These are phyloP conservation scores for Rhinophrynus dorsalis DNA, from an alignment of 2,797 vertebrate genomes.

Conservation along the genomic window DNA sequence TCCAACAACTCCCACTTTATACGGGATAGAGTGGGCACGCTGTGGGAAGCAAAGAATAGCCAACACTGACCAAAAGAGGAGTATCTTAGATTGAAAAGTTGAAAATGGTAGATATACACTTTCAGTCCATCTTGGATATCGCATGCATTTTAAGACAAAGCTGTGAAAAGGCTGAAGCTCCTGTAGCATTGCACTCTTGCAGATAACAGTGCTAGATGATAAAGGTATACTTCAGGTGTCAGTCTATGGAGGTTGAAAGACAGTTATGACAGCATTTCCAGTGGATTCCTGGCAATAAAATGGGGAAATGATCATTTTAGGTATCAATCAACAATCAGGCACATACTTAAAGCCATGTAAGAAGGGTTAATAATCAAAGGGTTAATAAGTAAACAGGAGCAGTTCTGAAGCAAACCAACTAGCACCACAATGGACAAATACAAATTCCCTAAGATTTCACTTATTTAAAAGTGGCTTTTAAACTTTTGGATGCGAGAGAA, in stretches of 20 bases:
- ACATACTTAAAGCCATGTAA: no score
- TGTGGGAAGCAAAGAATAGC: slow-evolving; percentile 48
- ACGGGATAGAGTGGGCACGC: slow-evolving; percentile 55
- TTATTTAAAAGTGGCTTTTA: no score
- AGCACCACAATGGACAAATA: no score
- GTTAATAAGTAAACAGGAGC: no score
- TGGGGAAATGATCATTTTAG: neutral
- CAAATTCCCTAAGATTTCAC: no score
- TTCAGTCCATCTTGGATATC: slow-evolving; percentile 51
- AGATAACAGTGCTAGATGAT: slow-evolving; percentile 39
- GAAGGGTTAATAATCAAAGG: no score
- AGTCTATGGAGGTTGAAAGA: neutral
- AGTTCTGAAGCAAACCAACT: no score
- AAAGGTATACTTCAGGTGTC: slow-evolving; percentile 25
- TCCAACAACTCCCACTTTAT: slow-evolving; percentile 81
- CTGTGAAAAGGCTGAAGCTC: slow-evolving; percentile 55
- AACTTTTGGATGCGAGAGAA: no score
- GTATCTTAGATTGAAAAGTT: slow-evolving; percentile 27
- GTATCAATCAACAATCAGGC: no score
- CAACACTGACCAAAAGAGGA: slow-evolving; percentile 57
- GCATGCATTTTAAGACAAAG: slow-evolving; percentile 55
- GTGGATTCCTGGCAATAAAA: slow-evolving; percentile 15
- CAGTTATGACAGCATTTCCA: slow-evolving; percentile 16
- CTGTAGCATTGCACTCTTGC: slow-evolving; percentile 63
- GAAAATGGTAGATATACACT: slow-evolving; percentile 27